Base-by-base conservation (phyloP, 1,140 invertebrate genomes). In the Chrysomallon squamiferum region DNA sequence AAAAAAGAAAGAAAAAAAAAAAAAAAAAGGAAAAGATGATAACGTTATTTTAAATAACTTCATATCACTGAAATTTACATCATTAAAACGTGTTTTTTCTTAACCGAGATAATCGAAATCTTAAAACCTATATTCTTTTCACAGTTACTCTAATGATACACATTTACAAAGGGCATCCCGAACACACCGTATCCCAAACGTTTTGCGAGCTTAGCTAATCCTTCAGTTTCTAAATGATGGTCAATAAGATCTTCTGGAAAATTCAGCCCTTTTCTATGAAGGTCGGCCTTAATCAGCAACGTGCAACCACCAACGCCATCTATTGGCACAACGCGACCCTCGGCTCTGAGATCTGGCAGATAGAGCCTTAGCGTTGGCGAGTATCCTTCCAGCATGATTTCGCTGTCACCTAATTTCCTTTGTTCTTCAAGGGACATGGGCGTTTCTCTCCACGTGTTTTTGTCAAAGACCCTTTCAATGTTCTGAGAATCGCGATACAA, bases 151-250 rank as follows among this genome's bases (percentile, higher is more conserved):
- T 22, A 69, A 70, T 84, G 82, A 67, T 73, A 75, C 3, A 83
- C 79, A 62, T 79, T 72, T 4, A 84, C 69, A 64, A 74, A 78
- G 22, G 82, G 79, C 66, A 83, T 63, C 1, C 80, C 82, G 62
- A 73, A 76, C 2, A 81, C 72, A 20, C 66, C 57, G 56, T 62
- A 75, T 9, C 74, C 73, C 78, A 83, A 77, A 20, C 65, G 62
- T 49, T 68, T 72, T 2, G 82, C 82, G 68, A 82, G 74, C 65
- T 83, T 84, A 3, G 79, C 73, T 7, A 84, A 59, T 4, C 80
- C 82, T 45, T 84, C 82, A n/a, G 80, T 84, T 65, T 84, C 82
- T 22, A 84, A 78, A 52, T 82, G 79, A 69, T 80, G 71, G 9
- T 77, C 65, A 59, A 70, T 78, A 3, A 81, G 29, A 25, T 58